Conservation (phyloP, 2,113 vertebrate species). For the Antidorcas marsupialis region DNA sequence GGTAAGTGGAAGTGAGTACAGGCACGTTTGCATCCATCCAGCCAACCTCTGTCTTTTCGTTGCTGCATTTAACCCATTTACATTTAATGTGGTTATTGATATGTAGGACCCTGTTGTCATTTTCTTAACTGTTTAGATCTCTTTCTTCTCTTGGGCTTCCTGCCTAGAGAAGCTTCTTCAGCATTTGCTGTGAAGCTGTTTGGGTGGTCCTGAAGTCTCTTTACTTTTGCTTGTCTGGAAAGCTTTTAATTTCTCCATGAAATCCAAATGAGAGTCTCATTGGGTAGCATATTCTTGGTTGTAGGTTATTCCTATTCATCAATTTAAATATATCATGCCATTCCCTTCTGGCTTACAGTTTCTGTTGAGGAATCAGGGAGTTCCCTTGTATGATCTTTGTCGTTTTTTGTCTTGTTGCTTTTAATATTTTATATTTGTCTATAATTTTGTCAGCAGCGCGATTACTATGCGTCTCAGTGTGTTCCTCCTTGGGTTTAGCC, state of each 20-base stretch:
- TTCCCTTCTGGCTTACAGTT: not conserved
- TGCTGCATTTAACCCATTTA: not conserved
- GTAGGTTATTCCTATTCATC: not conserved
- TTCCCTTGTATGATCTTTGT: not conserved
- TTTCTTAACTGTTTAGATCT: not conserved
- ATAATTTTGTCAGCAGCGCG: not conserved
- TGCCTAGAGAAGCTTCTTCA: not conserved
- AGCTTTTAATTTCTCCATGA: not conserved
- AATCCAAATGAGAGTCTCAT: not conserved
- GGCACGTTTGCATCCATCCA: not conserved
- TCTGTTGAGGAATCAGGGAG: not conserved
- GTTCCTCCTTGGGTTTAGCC: not conserved
- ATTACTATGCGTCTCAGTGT: rapidly evolving
- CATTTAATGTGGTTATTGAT: not conserved
- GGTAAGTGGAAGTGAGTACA: not conserved
- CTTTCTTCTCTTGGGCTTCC: not conserved
- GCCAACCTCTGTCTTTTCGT: not conserved
- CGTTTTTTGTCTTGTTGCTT: not conserved
- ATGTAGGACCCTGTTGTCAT: not conserved
- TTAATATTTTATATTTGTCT: not conserved
- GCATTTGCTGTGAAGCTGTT: not conserved
- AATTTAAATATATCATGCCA: not conserved
- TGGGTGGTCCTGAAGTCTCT: not conserved
- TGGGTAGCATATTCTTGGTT: not conserved
- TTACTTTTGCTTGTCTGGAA: not conserved